Percentiles rank a stretch among this genome's conserved stretches.
phyloP scores from a whole-genome alignment of 2,797 vertebrate species.

The Avahi laniger region DNA sequence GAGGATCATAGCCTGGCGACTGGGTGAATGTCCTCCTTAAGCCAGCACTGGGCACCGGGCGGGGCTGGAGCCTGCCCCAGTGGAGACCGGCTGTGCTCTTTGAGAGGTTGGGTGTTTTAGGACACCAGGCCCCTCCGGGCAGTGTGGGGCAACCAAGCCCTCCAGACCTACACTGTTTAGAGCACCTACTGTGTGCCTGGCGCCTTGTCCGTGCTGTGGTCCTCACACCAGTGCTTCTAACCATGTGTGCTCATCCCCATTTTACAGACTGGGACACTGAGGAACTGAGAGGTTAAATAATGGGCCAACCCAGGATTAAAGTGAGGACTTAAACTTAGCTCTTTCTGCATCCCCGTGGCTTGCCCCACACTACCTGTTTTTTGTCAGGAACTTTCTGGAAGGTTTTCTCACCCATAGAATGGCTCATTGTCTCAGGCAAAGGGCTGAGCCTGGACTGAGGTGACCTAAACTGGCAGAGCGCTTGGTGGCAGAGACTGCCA shows the following conservation, averaged over 20 bases:
- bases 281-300: neutral
- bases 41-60: accelerated
- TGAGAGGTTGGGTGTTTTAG: neutral
- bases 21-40: neutral
- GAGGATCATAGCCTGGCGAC: neutral
- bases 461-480: neutral
- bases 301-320: neutral
- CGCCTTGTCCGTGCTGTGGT: accelerated
- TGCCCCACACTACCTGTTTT: neutral
- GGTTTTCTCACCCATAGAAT: neutral
- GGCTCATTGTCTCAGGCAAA: neutral
- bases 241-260: accelerated
- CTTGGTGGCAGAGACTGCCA: neutral
- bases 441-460: neutral
- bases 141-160: neutral
- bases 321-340: neutral
- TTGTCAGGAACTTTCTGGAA: constrained; percentile 46
- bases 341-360: neutral
- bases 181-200: neutral
- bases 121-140: neutral
- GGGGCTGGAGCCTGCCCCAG: accelerated
- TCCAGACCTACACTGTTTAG: neutral
- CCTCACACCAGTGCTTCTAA: neutral
- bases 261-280: neutral
- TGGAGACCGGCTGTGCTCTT: accelerated